Base-by-base conservation (phyloP, 2,797 vertebrate species). In the Anniella stebbinsi region DNA sequence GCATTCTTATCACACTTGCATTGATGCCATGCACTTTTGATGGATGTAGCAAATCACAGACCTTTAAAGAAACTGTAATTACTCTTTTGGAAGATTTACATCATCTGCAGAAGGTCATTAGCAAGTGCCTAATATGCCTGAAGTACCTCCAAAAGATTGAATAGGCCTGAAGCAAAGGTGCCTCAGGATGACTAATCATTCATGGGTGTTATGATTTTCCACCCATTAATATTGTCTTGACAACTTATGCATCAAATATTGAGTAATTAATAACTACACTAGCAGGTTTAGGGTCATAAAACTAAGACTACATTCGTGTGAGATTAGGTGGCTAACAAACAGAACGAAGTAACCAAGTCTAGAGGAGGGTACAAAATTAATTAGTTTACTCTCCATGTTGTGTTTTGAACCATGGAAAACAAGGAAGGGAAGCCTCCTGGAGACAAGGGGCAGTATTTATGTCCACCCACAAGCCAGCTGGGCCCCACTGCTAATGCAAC, bases 11-110 rank as follows among this genome's bases (percentile, higher is more conserved):
- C 85, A 77, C 2, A 93, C 1, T 1, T 84, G 28, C 60, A 23
- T 15, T 78, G 81, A 91, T 80, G 57, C 4, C 1, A 80, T 6
- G 6, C 86, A 18, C 11, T 38, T 82, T 88, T 28, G 1, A 91
- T 88, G 88, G 63, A 90, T 80, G 17, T 57, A 82, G 51, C 4
- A 57, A 81, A 41, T 83, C 6, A 21, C 3, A 51, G 36, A 4
- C 33, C 67, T 83, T 92, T 89, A 69, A 84, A 73, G 89, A 90
- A 85, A 90, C 13, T 75, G 70, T 30, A 89, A 87, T 90, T 90
- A 72, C 0, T 78, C 1, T 77, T 92, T 85, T 63, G 69, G 48
- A 93, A 94, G 51, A 87, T 48, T 25, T 87, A 30, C 6, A 63
- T 28, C 10, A 89, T 72, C 45, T 2, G 1, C 23, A 77, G 30